Evolutionary conservation across 2,888 invertebrate species (phyloP).

Genomic region (Xestia sexstrigata): DNA sequence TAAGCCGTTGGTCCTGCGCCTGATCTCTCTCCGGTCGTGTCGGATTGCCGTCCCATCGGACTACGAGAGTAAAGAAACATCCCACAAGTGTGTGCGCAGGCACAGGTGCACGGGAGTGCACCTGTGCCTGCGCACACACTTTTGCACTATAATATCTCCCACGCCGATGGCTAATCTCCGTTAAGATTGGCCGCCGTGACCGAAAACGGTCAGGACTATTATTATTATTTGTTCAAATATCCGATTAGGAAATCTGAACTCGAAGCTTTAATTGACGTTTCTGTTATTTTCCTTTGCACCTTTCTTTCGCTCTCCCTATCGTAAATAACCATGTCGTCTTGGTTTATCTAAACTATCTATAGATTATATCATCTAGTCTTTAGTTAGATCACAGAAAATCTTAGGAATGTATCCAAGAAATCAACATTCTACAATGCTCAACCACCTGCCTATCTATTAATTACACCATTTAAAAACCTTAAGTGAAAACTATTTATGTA

Average conservation of each 20-base stretch:
- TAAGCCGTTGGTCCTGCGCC: too few species aligned
- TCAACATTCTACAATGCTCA: background rate
- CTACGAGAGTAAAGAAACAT: too few species aligned
- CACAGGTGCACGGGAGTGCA: too few species aligned
- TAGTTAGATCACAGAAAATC: conserved; percentile 25
- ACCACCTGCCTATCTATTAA: conserved; percentile 20
- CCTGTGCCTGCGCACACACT: too few species aligned
- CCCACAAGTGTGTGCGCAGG: too few species aligned
- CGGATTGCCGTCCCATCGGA: too few species aligned
- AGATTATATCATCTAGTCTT: background rate
- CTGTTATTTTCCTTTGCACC: background rate
- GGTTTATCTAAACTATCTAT: background rate
- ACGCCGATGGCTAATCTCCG: too few species aligned
- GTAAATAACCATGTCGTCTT: background rate
- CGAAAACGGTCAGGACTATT: too few species aligned
- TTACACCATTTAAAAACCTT: conserved; percentile 40
- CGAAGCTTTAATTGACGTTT: background rate
- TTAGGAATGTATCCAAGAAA: conserved; percentile 30
- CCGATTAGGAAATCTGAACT: background rate
- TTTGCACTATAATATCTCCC: too few species aligned
- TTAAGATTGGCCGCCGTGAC: too few species aligned
- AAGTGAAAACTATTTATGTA: conserved; percentile 13
- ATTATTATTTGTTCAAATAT: too few species aligned
- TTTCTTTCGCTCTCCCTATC: background rate
- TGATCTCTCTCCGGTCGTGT: too few species aligned